A percentile compares a stretch with the other conserved stretches of the same genome.
These are phyloP conservation scores for Zophobas atratus DNA, from an alignment of 1,140 invertebrate species.

Conservation along the genomic window DNA sequence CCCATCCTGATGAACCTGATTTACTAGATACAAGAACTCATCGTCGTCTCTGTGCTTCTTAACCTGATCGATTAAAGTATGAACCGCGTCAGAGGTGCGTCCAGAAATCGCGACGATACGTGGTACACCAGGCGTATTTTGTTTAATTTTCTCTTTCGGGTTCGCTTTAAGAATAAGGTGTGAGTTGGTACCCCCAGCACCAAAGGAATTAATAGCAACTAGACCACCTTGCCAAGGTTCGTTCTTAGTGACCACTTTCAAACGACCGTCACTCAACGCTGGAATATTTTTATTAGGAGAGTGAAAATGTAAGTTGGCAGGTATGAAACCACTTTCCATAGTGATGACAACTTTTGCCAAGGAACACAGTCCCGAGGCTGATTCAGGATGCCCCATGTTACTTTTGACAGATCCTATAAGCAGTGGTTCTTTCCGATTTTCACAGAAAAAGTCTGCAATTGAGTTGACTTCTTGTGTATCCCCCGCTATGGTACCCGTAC, in stretches of 20 bases:
- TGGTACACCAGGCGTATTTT: slow-evolving; percentile 72
- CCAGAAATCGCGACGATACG: slow-evolving; percentile 87
- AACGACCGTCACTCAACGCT: slow-evolving; percentile 85
- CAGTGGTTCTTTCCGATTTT: slow-evolving; percentile 83
- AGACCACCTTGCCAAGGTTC: slow-evolving; percentile 88
- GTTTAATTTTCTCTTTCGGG: slow-evolving; percentile 77
- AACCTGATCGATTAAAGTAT: slow-evolving; percentile 77
- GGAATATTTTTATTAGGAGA: slow-evolving; percentile 92
- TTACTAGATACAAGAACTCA: slow-evolving; percentile 84
- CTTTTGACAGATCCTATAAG: slow-evolving; percentile 97
- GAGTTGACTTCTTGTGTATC: slow-evolving; percentile 97
- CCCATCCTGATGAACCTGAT: slow-evolving; percentile 80
- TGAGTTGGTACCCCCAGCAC: slow-evolving; percentile 97
- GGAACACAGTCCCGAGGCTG: slow-evolving; percentile 92
- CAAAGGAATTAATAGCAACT: slow-evolving; percentile 95
- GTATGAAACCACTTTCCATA: slow-evolving; percentile 90
- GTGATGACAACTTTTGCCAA: slow-evolving; percentile 93
- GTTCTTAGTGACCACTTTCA: slow-evolving; percentile 83
- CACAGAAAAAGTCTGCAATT: slow-evolving; percentile 93
- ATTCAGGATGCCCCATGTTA: slow-evolving; percentile 98
- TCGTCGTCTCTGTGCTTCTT: slow-evolving; percentile 76
- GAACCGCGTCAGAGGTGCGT: slow-evolving; percentile 87
- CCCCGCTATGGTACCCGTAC: slow-evolving; percentile 94
- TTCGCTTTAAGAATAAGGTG: slow-evolving; percentile 90
- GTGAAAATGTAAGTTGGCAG: slow-evolving; percentile 92